Base-by-base conservation (phyloP, 1,140 invertebrate species). In the Lepidostoma basale region DNA sequence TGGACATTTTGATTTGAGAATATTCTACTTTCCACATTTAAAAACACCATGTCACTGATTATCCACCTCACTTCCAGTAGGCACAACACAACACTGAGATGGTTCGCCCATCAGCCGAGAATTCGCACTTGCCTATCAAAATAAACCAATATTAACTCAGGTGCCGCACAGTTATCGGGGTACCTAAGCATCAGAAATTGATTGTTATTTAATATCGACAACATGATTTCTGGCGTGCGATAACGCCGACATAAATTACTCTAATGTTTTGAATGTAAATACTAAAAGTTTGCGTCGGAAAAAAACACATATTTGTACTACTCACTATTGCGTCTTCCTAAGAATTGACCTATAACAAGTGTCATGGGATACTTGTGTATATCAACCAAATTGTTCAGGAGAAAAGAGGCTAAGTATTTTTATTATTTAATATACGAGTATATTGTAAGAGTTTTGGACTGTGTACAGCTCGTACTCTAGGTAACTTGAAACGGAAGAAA, bases 1-100 rank as follows among this genome's bases (percentile, higher is more conserved):
- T 62, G 8, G 72, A 64, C 68, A 67, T 72, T 12, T 33, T 49
- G 33, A 10, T 40, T 16, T 16, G 16, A 33, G 5, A 39, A 23
- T 10, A 33, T 36, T 28, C 26, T 36, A 9, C 28, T 36, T n/a
- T 1, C 52, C 14, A 20, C 44, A 47, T 10, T 47, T 28, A 54
- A 54, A 28, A 14, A 14, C 22, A n/a, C 3, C 56, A 59, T 36
- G 39, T 42, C 33, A 59, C 30, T 23, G 10, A 39, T 39, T 23
- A 59, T 25, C 23, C 36, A 20, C 22, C 23, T 40, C 33, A 59
- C 36, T 39, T 59, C 20, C 52, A 42, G 5, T 39, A n/a, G 47
- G 4, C n/a, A 6, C 22, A 26, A 6, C 30, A 47, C 12, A 47
- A 47, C 44, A 40, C 36, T 40, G 12, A 14, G 36, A 40, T n/a